Conservation (phyloP, 2,797 vertebrate species). For the Notoglanidium macrostoma region DNA sequence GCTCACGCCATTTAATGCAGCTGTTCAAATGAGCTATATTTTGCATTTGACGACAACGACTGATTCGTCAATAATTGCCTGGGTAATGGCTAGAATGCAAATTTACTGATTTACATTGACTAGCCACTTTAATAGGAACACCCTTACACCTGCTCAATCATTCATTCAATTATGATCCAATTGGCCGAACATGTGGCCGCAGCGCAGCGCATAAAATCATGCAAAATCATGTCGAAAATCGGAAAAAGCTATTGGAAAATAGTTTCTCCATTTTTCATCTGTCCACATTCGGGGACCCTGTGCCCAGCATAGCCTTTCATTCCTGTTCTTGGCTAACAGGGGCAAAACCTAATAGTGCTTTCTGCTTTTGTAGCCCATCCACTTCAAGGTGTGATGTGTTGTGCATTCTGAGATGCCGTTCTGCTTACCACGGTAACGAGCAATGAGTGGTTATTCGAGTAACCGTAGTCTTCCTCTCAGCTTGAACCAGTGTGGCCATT, state of each 20-base stretch:
- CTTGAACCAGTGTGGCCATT: neutral
- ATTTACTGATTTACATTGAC: neutral
- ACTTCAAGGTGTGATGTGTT: neutral
- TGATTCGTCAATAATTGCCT: neutral
- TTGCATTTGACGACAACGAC: neutral
- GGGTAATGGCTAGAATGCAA: neutral
- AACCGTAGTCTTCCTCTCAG: neutral
- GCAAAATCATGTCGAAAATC: neutral
- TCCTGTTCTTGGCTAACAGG: neutral
- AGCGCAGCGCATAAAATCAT: neutral
- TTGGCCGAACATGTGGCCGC: neutral
- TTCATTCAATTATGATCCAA: neutral
- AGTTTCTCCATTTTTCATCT: neutral
- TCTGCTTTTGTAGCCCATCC: neutral
- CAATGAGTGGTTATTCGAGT: neutral
- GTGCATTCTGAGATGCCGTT: neutral
- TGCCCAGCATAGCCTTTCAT: neutral
- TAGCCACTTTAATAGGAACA: neutral
- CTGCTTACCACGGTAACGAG: no score
- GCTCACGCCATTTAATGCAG: neutral
- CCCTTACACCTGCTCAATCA: neutral
- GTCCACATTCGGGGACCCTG: neutral
- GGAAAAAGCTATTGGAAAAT: neutral
- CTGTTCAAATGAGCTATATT: constrained; percentile 1
- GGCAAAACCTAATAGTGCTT: neutral